These are phyloP conservation scores for Muscidifurax raptorellus DNA, from an alignment of 1,140 invertebrate genomes.

Conservation along the genomic window DNA sequence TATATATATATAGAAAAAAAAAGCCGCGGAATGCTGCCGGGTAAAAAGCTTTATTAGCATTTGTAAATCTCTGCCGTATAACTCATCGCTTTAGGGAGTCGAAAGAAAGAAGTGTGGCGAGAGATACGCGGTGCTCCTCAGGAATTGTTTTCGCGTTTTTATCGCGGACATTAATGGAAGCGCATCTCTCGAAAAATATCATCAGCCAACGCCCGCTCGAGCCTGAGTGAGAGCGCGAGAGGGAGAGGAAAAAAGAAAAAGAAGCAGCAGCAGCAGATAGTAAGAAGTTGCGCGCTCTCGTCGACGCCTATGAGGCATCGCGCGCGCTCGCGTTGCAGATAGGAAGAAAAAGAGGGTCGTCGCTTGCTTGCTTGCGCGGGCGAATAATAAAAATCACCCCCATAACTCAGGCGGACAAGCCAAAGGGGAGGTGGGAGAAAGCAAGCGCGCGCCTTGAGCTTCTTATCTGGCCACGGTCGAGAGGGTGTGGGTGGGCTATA, in stretches of 20 bases:
- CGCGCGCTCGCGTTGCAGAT: slow-evolving; percentile 40
- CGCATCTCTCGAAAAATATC: slow-evolving; percentile 41
- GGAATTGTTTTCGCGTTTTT: slow-evolving; percentile 54
- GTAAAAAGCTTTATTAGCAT: slow-evolving; percentile 44
- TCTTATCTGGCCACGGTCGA: slow-evolving; percentile 68
- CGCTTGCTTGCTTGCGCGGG: slow-evolving; percentile 31
- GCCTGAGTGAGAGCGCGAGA: slow-evolving; percentile 6
- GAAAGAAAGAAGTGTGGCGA: slow-evolving; percentile 23
- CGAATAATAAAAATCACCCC: slow-evolving; percentile 75
- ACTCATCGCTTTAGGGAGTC: slow-evolving; percentile 32
- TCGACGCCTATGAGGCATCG: slow-evolving; percentile 61
- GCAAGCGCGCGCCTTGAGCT: slow-evolving; percentile 60
- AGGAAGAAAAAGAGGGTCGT: slow-evolving; percentile 56
- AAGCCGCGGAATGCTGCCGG: neutral
- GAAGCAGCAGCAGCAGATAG: slow-evolving; percentile 1
- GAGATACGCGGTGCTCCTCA: slow-evolving; percentile 28
- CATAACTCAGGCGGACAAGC: slow-evolving; percentile 72
- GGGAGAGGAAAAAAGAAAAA: neutral
- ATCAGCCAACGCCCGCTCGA: slow-evolving; percentile 9
- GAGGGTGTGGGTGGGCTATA: slow-evolving; percentile 67
- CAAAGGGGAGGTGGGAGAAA: slow-evolving; percentile 59
- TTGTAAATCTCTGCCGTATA: slow-evolving; percentile 35
- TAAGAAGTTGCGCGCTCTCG: slow-evolving; percentile 38
- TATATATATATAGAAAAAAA: no score
- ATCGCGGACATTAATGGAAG: slow-evolving; percentile 48